Conservation (phyloP, 2,113 vertebrate genomes). For the Panthera leo region DNA sequence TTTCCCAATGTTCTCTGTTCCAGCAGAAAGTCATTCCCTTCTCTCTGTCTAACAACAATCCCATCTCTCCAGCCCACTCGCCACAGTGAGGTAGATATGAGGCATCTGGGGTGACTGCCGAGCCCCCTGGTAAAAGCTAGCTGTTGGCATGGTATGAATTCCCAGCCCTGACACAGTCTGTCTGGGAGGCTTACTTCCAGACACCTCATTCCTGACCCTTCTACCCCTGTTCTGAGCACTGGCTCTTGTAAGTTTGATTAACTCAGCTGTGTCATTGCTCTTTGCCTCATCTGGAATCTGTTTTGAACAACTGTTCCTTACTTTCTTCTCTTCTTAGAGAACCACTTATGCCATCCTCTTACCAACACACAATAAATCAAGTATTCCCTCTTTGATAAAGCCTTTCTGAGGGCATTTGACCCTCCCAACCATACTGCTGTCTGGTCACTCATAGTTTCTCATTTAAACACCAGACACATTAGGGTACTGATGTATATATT, state of each 20-base stretch:
- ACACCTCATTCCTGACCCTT: neutral
- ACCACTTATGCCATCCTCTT: rapidly evolving
- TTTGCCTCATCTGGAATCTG: neutral
- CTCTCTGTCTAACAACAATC: neutral
- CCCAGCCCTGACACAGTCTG: neutral
- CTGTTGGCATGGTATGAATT: neutral
- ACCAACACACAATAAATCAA: neutral
- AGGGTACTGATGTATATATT: rapidly evolving
- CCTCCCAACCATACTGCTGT: neutral
- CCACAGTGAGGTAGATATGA: rapidly evolving
- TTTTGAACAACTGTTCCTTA: neutral
- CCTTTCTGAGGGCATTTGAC: neutral
- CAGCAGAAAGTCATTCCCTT: neutral
- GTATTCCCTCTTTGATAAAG: neutral
- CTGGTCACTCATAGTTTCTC: neutral
- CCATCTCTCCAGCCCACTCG: neutral
- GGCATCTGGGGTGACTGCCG: neutral
- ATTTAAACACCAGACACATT: neutral
- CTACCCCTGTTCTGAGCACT: neutral
- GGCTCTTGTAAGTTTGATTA: neutral
- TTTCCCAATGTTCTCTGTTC: neutral
- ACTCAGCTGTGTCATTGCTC: neutral
- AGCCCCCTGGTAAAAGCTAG: neutral
- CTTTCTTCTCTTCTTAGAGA: neutral
- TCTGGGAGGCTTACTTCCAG: neutral